These are phyloP conservation scores for Drosophila paramelanica DNA, from an alignment of 2,888 invertebrate species.

Conservation along the genomic window DNA sequence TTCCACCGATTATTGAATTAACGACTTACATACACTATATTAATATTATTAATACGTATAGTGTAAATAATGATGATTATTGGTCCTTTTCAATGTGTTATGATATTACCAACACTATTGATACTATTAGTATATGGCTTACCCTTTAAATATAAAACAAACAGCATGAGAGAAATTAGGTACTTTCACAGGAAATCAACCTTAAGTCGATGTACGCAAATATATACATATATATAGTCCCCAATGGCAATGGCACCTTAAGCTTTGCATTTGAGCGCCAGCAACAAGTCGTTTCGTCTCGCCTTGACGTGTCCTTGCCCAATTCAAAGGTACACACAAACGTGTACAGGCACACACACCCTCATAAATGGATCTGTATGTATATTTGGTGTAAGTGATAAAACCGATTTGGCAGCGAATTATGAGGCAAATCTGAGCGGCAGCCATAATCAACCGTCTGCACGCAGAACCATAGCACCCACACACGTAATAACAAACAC, in stretches of 20 bases:
- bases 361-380: background rate
- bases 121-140: too few relatives aligned
- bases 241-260: constrained; percentile 8
- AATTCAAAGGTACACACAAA: constrained; percentile 23
- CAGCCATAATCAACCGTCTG: constrained; percentile 39
- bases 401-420: constrained; percentile 47
- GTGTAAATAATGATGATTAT: too few relatives aligned
- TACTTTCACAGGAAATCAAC: background rate
- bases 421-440: constrained; percentile 46
- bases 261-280: background rate
- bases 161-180: too few relatives aligned
- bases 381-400: constrained; percentile 42
- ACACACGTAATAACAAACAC: constrained; percentile 11
- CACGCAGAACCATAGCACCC: constrained; percentile 40
- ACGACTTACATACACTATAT: too few relatives aligned
- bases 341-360: background rate
- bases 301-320: constrained; percentile 44
- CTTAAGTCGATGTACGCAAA: background rate
- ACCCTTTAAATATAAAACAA: background rate
- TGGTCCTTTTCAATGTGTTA: too few relatives aligned
- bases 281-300: constrained; percentile 47
- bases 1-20: too few relatives aligned
- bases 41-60: too few relatives aligned
- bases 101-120: too few relatives aligned
- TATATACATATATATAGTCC: background rate